Evolutionary conservation across 1,140 invertebrate species (phyloP), one percentile per base, ranked within the genome.

Genomic region (Bursaphelenchus mucronatus): DNA sequence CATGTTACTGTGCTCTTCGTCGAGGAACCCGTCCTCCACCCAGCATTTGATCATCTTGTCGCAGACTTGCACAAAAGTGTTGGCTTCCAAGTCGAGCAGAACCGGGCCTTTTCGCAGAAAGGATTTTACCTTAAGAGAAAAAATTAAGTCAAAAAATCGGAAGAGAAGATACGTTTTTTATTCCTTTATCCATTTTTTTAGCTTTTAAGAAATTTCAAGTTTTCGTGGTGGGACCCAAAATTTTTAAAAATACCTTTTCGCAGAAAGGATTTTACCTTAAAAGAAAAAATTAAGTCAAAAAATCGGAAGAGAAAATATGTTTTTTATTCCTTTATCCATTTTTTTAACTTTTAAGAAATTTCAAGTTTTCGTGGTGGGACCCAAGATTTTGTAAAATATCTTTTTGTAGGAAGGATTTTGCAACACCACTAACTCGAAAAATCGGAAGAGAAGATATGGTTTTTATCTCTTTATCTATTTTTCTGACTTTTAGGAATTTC

Each of bases 11-110:
- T 73, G 49, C 11, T 50, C 62, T 15, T 62, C 53, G 8, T 65
- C 58, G 4, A 76, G 45, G 19, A 54, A 39, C 6, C 71, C 71
- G 11, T 40, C 47, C 10, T 61, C 21, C 8, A 62, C 21, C 71
- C 71, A 73, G 11, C 51, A n/a, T 11, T 66, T 49, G 15, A 76
- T 70, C 40, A 76, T 44, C 17, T 50, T 19, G 46, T 75, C 72
- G 21, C 61, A 71, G 8, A 73, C 30, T 5, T 57, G 54, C 10
- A 76, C 56, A 44, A 73, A 75, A 5, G 66, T 54, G 11, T 11
- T 21, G 30, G 54, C 56, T n/a, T 50, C 62, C 0, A 43, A 21
- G 30, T 73, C 71, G 4, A 73, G 54, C 5, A 76, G 47, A 19
- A 73, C 59, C 8, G 62, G 8, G 3, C 71, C 71, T 43, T 69